Evolutionary conservation across 2,113 vertebrate species (phyloP), one percentile per base, ranked within the genome.

Genomic region (Tyrannus savana): DNA sequence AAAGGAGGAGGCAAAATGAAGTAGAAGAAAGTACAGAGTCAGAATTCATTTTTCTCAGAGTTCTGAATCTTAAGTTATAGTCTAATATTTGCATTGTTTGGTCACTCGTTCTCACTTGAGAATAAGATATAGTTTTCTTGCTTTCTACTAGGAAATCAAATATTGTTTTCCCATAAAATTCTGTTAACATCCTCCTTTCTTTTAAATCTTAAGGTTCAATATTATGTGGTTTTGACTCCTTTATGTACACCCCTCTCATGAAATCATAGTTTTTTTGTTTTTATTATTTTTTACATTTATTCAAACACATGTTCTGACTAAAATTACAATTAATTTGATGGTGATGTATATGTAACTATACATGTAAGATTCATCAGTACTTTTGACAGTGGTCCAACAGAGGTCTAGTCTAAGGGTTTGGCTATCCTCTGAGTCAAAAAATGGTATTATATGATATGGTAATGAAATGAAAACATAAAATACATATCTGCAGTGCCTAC

Each of bases 401-500:
- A 76, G 12, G 42, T 64, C 10, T 33, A 58, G 31, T 86, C 52
- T 78, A 81, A 95, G 8, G 4, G 22, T 86, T 84, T 80, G n/a
- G 8, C 6, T 89, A 9, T 58, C 13, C 9, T 62, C 59, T 42
- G 31, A 62, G 23, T 69, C 53, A 67, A 44, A 78, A 95, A 94
- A 81, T 23, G 41, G 55, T 30, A 6, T 16, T 52, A 19, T 78
- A 58, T 9, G 66, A 72, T 42, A 24, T 24, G 25, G 12, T 30
- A 85, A 33, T 55, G 53, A 92, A 94, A 89, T 55, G 16, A 84
- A 81, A 88, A 62, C 18, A 60, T 46, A 67, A 76, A 71, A 88
- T 62, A 39, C 0, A 2, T 68, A 79, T 53, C n/a, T 84, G 5
- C 39, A 75, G 19, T 53, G 28, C 49, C 21, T 58, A 15, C 59